Evolutionary conservation across 2,888 invertebrate species (phyloP), one percentile per base, ranked within the genome.

Genomic region (Stegophylla sp.): DNA sequence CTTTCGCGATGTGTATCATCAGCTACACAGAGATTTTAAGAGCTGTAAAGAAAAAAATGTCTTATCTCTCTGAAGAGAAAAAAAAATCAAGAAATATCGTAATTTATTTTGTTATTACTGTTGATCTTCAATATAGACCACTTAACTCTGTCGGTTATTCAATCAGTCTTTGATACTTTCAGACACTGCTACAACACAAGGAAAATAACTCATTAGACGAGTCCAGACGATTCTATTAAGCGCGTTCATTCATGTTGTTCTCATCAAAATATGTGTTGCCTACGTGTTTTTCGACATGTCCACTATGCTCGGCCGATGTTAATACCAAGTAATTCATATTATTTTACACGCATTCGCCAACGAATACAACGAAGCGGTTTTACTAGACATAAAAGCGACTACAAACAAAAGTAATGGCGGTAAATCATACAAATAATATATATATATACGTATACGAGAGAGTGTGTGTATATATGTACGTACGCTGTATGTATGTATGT

Each of bases 191-290:
- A 12, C 43, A 7, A 4, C 17, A 13, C 56, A 41, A 45, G 20
- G 56, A 51, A 51, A 23, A 63, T 45, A 75, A 64, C 75, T 75
- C 75, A 66, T 75, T 66, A 75, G 75, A 75, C 75, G 34, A 75
- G 64, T 75, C 64, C 75, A 75, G 75, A 75, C 75, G 75, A 64
- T 75, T 75, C 75, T 75, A 75, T 75, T 75, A 75, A 75, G 45
- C 9, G 15, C 51, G 75, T 75, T 75, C 75, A 66, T 75, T 75
- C 75, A 66, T 66, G 64, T 41, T 17, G 64, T 63, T 48, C n/a
- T 51, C 74, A 26, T 59, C 48, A 45, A 48, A 74, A 63, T 34
- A 51, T 48, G 51, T 63, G 48, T 63, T 61, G 23, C 45, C 51
- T 51, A 74, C 74, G 63, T 23, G 74, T 63, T 74, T 74, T 64